These are phyloP conservation scores for Zoanthus solanderi DNA, from an alignment of 92 coral and sea anemone species.

Conservation along the genomic window DNA sequence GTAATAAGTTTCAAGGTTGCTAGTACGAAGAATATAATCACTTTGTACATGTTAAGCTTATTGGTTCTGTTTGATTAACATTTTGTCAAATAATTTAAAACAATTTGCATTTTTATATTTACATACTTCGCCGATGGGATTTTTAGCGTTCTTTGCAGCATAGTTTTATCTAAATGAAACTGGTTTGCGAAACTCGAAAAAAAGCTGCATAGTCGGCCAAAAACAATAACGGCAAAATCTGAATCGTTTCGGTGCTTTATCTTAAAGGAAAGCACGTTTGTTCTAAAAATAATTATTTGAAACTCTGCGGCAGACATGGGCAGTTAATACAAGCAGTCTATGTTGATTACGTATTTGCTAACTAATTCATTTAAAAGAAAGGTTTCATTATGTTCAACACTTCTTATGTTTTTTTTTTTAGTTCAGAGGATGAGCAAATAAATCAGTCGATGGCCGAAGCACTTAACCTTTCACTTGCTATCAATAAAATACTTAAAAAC, in stretches of 20 bases:
- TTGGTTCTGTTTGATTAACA: background rate
- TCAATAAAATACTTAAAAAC: conserved; percentile 72
- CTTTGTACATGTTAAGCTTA: background rate
- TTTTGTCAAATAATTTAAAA: background rate
- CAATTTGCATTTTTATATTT: background rate
- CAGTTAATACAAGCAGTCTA: background rate
- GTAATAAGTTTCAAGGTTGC: background rate
- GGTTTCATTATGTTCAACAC: background rate
- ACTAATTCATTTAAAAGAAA: background rate
- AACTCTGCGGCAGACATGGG: background rate
- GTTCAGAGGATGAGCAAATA: conserved; percentile 25
- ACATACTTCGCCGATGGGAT: background rate
- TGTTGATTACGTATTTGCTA: background rate
- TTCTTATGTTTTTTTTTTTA: background rate
- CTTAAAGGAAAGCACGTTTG: background rate
- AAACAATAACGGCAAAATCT: background rate
- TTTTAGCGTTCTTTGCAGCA: background rate
- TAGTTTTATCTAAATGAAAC: background rate
- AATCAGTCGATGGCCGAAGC: conserved; percentile 79
- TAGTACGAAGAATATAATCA: background rate
- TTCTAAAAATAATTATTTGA: background rate
- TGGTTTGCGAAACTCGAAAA: background rate
- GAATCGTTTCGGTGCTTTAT: background rate
- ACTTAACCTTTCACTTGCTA: conserved; percentile 59
- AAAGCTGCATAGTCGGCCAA: background rate